Conservation (phyloP, 2,888 invertebrate species). For the Scaptomyza parva region DNA sequence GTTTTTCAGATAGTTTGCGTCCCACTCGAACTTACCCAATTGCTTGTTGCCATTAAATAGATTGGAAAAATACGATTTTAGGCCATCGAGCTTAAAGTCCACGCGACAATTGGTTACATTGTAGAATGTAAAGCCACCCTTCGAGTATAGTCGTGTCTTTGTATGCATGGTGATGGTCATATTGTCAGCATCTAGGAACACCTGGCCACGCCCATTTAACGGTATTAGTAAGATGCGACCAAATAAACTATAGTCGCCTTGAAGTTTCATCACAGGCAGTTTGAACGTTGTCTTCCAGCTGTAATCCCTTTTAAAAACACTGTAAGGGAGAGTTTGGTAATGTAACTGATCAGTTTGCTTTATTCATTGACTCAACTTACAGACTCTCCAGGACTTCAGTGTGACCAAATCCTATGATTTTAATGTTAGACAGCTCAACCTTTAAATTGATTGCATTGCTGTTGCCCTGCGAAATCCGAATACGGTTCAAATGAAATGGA, state of each 20-base stretch:
- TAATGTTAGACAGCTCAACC: slow-evolving; percentile 89
- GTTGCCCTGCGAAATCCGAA: slow-evolving; percentile 90
- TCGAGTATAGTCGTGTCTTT: slow-evolving; percentile 88
- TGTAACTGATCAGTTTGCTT: not conserved
- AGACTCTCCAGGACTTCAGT: slow-evolving; percentile 88
- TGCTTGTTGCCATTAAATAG: slow-evolving; percentile 90
- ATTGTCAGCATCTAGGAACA: slow-evolving; percentile 91
- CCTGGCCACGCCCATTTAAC: slow-evolving; percentile 88
- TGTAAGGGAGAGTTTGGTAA: slow-evolving; percentile 74
- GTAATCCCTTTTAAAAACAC: slow-evolving; percentile 89
- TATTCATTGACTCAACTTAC: slow-evolving; percentile 85
- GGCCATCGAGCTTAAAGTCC: slow-evolving; percentile 89
- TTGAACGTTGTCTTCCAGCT: slow-evolving; percentile 89
- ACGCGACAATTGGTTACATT: slow-evolving; percentile 89
- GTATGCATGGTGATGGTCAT: slow-evolving; percentile 89
- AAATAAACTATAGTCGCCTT: slow-evolving; percentile 89
- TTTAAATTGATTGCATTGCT: slow-evolving; percentile 90
- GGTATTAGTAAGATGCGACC: slow-evolving; percentile 90
- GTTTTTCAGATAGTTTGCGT: fast-evolving
- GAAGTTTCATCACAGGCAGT: slow-evolving; percentile 88
- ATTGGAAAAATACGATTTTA: slow-evolving; percentile 89
- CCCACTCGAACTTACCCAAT: slow-evolving; percentile 86
- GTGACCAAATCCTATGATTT: slow-evolving; percentile 88
- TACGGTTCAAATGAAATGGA: slow-evolving; percentile 88
- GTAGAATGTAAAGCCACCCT: slow-evolving; percentile 88